Evolutionary conservation across 1,140 invertebrate species (phyloP).

Genomic region (Eubasilissa regina): DNA sequence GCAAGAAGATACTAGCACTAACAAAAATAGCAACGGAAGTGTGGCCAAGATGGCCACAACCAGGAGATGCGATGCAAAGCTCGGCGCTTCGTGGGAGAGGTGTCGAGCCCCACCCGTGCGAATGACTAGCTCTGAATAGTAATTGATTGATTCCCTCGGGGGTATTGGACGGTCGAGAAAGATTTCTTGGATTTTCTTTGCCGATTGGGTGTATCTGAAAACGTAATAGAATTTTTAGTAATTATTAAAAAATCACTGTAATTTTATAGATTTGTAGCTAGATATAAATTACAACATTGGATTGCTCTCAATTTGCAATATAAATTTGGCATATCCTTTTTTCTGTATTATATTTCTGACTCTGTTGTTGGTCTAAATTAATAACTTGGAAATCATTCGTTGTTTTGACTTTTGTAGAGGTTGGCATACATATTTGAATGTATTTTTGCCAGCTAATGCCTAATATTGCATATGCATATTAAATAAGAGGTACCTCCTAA

Average conservation of each 20-base stretch:
- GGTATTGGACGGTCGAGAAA: constrained; percentile 62
- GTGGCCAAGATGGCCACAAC: constrained; percentile 18
- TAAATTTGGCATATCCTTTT: background rate
- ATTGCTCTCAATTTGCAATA: background rate
- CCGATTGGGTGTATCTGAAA: constrained; percentile 46
- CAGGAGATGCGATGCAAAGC: constrained; percentile 33
- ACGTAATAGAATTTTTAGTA: background rate
- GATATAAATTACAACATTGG: background rate
- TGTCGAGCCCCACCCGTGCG: constrained; percentile 38
- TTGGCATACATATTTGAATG: too few relatives aligned
- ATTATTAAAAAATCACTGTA: background rate
- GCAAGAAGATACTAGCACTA: too few relatives aligned
- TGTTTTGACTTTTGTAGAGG: too few relatives aligned
- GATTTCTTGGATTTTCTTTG: constrained; percentile 61
- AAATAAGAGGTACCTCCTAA: too few relatives aligned
- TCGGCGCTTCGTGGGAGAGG: constrained; percentile 23
- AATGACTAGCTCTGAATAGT: constrained; percentile 52
- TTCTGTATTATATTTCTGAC: background rate
- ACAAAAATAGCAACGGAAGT: too few relatives aligned
- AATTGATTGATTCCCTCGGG: constrained; percentile 61
- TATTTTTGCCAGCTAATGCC: too few relatives aligned
- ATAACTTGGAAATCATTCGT: too few relatives aligned
- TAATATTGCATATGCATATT: too few relatives aligned
- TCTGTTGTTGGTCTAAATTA: too few relatives aligned
- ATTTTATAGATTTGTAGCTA: background rate